Base-by-base conservation (phyloP, 2,113 vertebrate species). In the Cygnus buccinator region DNA sequence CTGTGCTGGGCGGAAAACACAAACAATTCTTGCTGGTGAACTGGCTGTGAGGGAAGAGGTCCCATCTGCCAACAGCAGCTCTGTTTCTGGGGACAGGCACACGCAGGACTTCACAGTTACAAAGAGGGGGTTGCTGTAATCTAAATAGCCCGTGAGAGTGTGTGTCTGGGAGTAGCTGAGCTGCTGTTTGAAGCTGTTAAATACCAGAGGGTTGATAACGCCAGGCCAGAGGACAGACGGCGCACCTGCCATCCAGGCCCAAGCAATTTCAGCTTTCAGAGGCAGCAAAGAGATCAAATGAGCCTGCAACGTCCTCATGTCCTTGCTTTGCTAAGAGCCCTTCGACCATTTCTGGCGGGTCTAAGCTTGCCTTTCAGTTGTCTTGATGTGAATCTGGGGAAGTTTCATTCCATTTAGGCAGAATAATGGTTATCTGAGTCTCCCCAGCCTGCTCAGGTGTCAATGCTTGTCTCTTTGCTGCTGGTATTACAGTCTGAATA, bases 161-260 rank as follows among this genome's bases (percentile, higher is more conserved):
- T 58, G 6, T 71, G 7, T 13, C 44, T 62, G 68, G 70, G 26
- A 15, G 46, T 16, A n/a, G 52, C 31, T 86, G 61, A 70, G 41
- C 70, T 95, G 63, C 37, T 71, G 8, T 50, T 70, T 43, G 88
- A 54, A 67, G 73, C 59, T 80, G 55, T 48, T 62, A 17, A 57
- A 33, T 14, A 28, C 20, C 59, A 0, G 0, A 44, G 54, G 29
- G 39, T 20, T 28, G 71, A 26, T 46, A 21, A 4, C 2, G 12
- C 17, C 3, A 17, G 33, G 11, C 67, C 0, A 0, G 29, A 54
- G 43, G 28, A 7, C 14, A 8, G 77, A 39, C 7, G 25, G 68
- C 28, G 4, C 0, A 3, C 37, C 43, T 91, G 52, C 55, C 7
- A 3, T 5, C 19, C n/a, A 10, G 19, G 48, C 33, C 62, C 37